Evolutionary conservation across 2,113 vertebrate genomes (phyloP).

Genomic region (Amphilophus citrinellus): DNA sequence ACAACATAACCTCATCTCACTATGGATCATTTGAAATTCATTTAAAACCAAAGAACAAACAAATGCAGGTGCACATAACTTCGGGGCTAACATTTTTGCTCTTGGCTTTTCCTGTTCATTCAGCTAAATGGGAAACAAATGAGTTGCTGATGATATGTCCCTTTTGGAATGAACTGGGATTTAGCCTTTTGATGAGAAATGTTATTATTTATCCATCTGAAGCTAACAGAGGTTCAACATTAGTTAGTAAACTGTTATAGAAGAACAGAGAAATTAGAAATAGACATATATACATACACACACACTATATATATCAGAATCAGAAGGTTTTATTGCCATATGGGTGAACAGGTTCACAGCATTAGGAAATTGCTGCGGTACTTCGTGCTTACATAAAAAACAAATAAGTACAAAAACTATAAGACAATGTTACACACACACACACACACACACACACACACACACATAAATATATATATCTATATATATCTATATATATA

Average conservation of each 20-base stretch:
- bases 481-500: too few species aligned
- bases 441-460: too few species aligned
- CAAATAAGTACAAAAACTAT: too few species aligned
- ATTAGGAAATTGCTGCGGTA: too few species aligned
- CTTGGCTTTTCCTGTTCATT: constrained; percentile 16
- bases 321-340: too few species aligned
- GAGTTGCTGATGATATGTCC: background rate
- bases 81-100: constrained; percentile 5
- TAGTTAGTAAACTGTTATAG: background rate
- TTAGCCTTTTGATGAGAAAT: constrained; percentile 14
- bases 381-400: too few species aligned
- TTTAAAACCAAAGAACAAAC: constrained; percentile 17
- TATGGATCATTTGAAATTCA: constrained; percentile 8
- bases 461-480: too few species aligned
- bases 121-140: constrained; percentile 14
- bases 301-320: too few species aligned
- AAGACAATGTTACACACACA: too few species aligned
- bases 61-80: constrained; percentile 32
- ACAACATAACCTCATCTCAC: constrained; percentile 7
- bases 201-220: background rate
- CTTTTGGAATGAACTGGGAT: constrained; percentile 10
- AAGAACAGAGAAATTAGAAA: background rate
- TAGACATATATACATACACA: background rate
- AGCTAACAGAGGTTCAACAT: constrained; percentile 1
- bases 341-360: too few species aligned